Conservation (phyloP, 2,888 invertebrate genomes). For the Pediacus dermestoides region DNA sequence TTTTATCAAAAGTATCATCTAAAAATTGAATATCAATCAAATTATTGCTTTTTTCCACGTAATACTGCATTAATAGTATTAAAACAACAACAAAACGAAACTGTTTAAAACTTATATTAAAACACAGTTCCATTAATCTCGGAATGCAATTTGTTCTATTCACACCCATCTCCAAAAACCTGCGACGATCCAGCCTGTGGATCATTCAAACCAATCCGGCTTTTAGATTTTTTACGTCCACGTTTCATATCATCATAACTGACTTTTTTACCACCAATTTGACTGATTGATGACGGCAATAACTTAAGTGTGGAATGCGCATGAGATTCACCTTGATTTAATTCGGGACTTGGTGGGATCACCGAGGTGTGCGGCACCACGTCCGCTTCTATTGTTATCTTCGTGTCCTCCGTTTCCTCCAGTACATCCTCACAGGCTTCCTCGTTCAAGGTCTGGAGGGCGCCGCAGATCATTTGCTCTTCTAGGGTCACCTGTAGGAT, state of each 20-base stretch:
- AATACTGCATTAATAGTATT: no score
- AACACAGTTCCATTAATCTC: no score
- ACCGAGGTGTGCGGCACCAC: conserved; percentile 45
- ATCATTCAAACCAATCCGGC: conserved; percentile 7
- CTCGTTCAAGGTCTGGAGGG: conserved; percentile 86
- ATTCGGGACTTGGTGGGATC: conserved; percentile 48
- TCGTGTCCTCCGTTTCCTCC: conserved; percentile 56
- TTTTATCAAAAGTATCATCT: no score
- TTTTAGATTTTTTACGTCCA: conserved; percentile 13
- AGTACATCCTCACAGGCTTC: conserved; percentile 89
- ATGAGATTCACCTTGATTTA: conserved; percentile 45
- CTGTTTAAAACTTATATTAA: conserved; percentile 3
- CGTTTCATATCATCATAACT: conserved; percentile 26
- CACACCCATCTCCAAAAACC: conserved; percentile 5
- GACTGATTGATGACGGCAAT: conserved; percentile 14
- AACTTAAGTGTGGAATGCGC: conserved; percentile 6
- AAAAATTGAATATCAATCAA: no score
- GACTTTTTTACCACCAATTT: conserved; percentile 31
- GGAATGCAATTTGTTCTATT: conserved; percentile 10
- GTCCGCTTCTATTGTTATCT: conserved; percentile 38
- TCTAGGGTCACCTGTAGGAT: conserved; percentile 82
- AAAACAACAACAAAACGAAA: conserved; percentile 4
- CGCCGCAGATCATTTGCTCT: conserved; percentile 93
- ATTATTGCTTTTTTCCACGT: no score
- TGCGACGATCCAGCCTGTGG: conserved; percentile 5